Percentiles rank a stretch among this genome's conserved stretches.
phyloP scores from a whole-genome alignment of 2,797 vertebrate species.

The Pyrocephalus nanus region DNA sequence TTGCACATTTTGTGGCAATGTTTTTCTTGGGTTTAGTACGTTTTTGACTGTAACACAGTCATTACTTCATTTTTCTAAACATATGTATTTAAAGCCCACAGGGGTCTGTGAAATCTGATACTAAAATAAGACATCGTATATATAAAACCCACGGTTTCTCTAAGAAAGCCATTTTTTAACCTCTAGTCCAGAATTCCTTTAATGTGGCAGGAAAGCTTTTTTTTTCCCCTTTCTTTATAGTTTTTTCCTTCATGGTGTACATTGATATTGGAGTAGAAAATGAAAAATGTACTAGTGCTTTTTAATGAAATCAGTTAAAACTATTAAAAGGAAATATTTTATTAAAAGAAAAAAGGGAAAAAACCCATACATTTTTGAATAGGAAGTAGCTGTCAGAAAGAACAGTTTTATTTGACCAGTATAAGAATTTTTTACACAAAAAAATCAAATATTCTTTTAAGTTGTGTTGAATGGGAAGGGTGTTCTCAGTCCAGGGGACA shows the following conservation, averaged over 20 bases:
- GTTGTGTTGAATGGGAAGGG: not conserved
- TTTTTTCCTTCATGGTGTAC: not conserved
- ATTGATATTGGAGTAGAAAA: not conserved
- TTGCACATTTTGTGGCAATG: slow-evolving; percentile 44
- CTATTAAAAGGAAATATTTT: slow-evolving; percentile 15
- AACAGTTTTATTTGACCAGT: not conserved
- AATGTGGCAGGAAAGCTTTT: slow-evolving; percentile 1
- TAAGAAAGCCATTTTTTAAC: slow-evolving; percentile 42
- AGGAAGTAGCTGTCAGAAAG: not conserved
- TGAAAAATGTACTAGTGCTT: not conserved
- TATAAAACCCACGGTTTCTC: slow-evolving; percentile 35
- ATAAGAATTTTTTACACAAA: not conserved
- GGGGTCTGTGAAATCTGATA: slow-evolving; percentile 50
- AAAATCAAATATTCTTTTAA: not conserved
- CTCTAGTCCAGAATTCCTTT: slow-evolving; percentile 10
- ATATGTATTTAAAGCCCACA: slow-evolving; percentile 55
- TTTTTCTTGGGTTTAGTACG: slow-evolving; percentile 62
- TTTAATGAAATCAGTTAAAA: slow-evolving; percentile 49
- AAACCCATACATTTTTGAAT: not conserved
- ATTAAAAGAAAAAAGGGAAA: not conserved
- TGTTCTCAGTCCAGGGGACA: not conserved
- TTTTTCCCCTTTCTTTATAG: not conserved
- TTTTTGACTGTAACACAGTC: slow-evolving; percentile 39
- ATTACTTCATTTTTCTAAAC: slow-evolving; percentile 68
- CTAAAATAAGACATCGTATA: slow-evolving; percentile 52